Evolutionary conservation across 2,888 invertebrate genomes (phyloP).

Genomic region (Hedychridium roseum): DNA sequence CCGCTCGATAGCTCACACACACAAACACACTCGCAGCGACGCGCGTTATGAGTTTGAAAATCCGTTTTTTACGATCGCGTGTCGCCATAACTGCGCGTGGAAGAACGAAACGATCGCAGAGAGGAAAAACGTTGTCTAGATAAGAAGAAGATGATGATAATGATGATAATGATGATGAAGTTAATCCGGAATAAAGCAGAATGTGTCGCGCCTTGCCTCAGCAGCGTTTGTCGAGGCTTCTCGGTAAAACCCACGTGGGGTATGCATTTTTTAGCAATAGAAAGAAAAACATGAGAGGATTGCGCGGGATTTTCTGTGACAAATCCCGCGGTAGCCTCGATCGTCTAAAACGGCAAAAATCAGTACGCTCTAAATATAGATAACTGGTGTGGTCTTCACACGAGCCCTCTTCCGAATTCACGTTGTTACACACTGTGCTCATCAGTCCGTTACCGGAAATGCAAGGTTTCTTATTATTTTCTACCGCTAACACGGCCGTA

Average conservation of each 20-base stretch:
- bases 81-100: background rate
- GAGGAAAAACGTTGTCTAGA: conserved; percentile 10
- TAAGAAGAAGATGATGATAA: conserved; percentile 7
- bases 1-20: conserved; percentile 17
- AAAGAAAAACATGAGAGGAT: conserved; percentile 12
- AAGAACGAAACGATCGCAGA: background rate
- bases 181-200: conserved; percentile 19
- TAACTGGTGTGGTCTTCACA: conserved; percentile 38
- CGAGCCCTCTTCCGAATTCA: conserved; percentile 46
- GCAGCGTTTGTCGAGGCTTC: conserved; percentile 22
- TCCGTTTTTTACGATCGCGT: background rate
- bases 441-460: conserved; percentile 17
- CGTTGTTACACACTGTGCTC: conserved; percentile 32
- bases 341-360: conserved; percentile 55
- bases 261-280: conserved; percentile 20
- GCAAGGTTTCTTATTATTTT: no score
- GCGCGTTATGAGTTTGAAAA: no score
- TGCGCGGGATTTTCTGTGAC: conserved; percentile 38
- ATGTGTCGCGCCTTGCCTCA: conserved; percentile 22
- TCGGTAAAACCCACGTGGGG: no score
- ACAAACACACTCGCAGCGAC: conserved; percentile 6
- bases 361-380: conserved; percentile 46
- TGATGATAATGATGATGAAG: conserved; percentile 15
- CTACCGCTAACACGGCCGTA: no score
- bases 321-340: conserved; percentile 35